Percentiles rank a stretch among this genome's conserved stretches.
Evolutionary conservation across 2,797 vertebrate genomes (phyloP).

Genomic region (Graptemys geographica): DNA sequence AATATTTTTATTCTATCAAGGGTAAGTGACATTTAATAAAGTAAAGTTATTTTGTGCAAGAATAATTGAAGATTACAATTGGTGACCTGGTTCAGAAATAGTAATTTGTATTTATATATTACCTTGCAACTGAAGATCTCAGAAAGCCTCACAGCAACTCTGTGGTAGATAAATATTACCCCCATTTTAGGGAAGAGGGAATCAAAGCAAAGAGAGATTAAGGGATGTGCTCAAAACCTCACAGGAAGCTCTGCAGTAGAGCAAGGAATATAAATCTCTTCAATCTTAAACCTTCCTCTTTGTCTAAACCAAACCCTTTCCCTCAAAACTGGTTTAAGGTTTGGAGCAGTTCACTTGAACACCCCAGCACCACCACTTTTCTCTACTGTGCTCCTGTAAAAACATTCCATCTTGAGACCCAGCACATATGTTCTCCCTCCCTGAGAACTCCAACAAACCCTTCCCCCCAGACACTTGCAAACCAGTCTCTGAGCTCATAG

Average conservation of each 20-base stretch:
- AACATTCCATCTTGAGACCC: background rate
- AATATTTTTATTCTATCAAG: background rate
- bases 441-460: background rate
- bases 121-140: background rate
- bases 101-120: background rate
- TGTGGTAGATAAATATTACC: background rate
- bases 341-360: background rate
- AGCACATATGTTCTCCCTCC: background rate
- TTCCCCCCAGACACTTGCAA: background rate
- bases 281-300: background rate
- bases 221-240: background rate
- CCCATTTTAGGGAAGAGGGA: background rate
- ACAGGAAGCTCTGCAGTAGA: background rate
- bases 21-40: background rate
- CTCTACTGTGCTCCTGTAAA: background rate
- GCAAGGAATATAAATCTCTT: background rate
- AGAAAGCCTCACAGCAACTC: background rate
- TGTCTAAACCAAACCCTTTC: background rate
- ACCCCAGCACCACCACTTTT: background rate
- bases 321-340: background rate
- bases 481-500: background rate
- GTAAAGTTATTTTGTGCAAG: background rate
- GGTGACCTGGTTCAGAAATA: background rate
- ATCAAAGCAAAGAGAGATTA: background rate
- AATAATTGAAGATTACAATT: background rate